Base-by-base conservation (phyloP, 2,797 vertebrate genomes). In the Enteromius treurensis region DNA sequence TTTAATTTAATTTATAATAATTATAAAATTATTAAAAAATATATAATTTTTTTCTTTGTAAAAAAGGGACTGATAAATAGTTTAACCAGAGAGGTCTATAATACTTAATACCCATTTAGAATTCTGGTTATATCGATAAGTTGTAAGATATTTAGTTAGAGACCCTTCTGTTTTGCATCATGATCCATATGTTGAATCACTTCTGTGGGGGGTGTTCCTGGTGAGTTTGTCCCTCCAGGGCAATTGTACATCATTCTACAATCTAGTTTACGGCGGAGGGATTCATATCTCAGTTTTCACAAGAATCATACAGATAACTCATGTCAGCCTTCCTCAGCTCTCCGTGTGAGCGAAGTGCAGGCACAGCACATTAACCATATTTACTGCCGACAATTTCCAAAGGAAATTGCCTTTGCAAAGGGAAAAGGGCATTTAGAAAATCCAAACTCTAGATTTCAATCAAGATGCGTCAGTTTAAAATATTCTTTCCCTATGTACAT, bases 291-390 rank as follows among this genome's bases (percentile, higher is more conserved):
- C 91, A 89, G 88, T 95, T 90, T 93, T 91, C 90, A 85, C 86
- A 93, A 92, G 93, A 95, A 95, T 94, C 91, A 92, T 92, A 87
- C 90, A 93, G 91, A 94, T 96, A 96, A 95, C 93, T 97, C 95
- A 95, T 89, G 91, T 94, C 94, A 91, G 89, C 89, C 92, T 93
- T 95, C 95, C 95, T 95, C 88, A 92, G 92, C 92, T 85, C 78
- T 34, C 90, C 80, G 81, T 91, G 89, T 84, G 86, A 91, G 93
- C 93, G 90, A 91, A 91, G 89, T 90, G 91, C 92, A 87, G 89
- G 90, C 93, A 94, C 93, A 95, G 93, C 93, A 95, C 92, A 95
- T 96, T 96, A 96, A 95, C 94, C 93, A 92, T 95, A 96, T 97
- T 97, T 97, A 96, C 93, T 92, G 85, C 94, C 95, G 89, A 87